These are phyloP conservation scores for Microcaecilia unicolor DNA, from an alignment of 2,797 vertebrate species.

Conservation along the genomic window DNA sequence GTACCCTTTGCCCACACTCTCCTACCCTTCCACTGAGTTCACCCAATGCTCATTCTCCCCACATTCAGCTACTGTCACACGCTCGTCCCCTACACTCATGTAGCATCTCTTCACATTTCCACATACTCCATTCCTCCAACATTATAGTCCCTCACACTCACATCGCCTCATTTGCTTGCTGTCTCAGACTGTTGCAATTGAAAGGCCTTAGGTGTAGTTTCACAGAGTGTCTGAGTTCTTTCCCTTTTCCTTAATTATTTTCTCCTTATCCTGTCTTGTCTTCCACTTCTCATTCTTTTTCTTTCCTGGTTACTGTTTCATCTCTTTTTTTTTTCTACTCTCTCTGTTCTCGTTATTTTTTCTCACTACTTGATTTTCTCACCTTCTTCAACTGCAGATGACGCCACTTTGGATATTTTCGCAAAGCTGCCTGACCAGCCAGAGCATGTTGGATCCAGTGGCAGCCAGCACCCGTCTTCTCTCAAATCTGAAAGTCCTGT, in stretches of 20 bases:
- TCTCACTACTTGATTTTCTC: constrained; percentile 11
- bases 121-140: background rate
- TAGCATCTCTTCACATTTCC: constrained; percentile 6
- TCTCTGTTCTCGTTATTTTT: constrained; percentile 12
- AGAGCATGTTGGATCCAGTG: constrained; percentile 27
- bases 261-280: background rate
- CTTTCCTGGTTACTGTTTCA: no score
- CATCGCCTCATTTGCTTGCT: no score
- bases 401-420: constrained; percentile 39
- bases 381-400: constrained; percentile 29
- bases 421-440: constrained; percentile 36
- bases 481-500: constrained; percentile 37
- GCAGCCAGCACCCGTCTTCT: constrained; percentile 14
- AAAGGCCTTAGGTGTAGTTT: no score
- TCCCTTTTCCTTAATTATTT: background rate
- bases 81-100: background rate
- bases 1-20: fast-evolving
- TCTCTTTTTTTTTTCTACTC: background rate
- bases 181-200: no score
- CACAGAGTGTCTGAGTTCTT: background rate
- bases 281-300: background rate
- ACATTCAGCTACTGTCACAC: fast-evolving
- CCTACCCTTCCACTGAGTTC: no score
- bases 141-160: background rate
- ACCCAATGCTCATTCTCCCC: background rate